phyloP scores from a whole-genome alignment of 2,888 invertebrate genomes.

The Onchidella celtica region DNA sequence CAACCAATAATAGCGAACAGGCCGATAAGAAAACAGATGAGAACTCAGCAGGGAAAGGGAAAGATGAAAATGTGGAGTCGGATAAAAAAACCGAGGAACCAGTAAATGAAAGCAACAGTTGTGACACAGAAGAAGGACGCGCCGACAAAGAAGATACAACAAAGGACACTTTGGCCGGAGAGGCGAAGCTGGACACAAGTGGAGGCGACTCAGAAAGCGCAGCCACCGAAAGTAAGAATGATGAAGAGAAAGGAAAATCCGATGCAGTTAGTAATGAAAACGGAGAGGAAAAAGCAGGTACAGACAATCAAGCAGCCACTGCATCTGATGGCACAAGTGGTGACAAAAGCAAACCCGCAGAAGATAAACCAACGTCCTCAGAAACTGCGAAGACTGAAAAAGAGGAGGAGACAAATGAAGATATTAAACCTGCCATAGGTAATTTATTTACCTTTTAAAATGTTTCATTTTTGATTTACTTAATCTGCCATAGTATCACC shows the following conservation, averaged over 20 bases:
- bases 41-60: neutral
- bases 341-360: neutral
- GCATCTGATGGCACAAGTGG: neutral
- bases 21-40: neutral
- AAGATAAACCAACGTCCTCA: neutral
- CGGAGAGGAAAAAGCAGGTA: neutral
- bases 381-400: neutral
- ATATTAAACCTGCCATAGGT: slow-evolving; percentile 40
- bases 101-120: no score
- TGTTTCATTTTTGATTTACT: no score
- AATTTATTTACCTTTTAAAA: no score
- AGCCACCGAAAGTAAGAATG: no score
- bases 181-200: no score
- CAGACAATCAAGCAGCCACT: neutral
- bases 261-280: neutral
- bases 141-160: neutral
- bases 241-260: neutral
- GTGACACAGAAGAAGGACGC: no score
- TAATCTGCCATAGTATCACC: no score
- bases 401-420: neutral
- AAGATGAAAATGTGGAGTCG: neutral
- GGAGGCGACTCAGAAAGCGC: no score
- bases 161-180: slow-evolving; percentile 4
- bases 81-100: neutral
- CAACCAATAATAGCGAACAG: neutral